phyloP scores from a whole-genome alignment of 2,888 invertebrate species.

The Callyntrura guangdongensis region DNA sequence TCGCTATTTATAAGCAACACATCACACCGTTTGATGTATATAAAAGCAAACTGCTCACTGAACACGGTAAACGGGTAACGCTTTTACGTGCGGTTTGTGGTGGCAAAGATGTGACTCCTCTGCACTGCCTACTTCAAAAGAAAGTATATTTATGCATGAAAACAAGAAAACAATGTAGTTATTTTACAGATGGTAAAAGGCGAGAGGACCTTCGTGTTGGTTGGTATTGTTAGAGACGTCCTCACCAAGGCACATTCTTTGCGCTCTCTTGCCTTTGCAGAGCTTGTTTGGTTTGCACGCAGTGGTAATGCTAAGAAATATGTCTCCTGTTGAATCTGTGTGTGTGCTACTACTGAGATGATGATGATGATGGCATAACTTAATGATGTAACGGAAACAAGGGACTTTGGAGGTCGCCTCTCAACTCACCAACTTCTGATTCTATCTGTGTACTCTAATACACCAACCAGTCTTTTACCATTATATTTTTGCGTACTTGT shows the following conservation, averaged over 20 bases:
- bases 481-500: conserved; percentile 20
- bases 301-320: conserved; percentile 3
- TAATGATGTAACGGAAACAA: conserved; percentile 71
- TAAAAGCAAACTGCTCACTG: conserved; percentile 53
- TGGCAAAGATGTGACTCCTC: conserved; percentile 26
- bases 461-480: too few species aligned
- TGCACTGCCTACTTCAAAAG: neutral
- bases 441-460: conserved; percentile 39
- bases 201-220: conserved; percentile 30
- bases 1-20: neutral
- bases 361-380: conserved; percentile 47
- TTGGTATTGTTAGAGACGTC: conserved; percentile 21
- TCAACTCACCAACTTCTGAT: conserved; percentile 13
- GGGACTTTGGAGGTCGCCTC: conserved; percentile 71
- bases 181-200: conserved; percentile 38
- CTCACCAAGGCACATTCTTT: conserved; percentile 32
- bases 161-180: conserved; percentile 45
- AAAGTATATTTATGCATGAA: neutral
- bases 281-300: neutral
- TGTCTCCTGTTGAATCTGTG: neutral
- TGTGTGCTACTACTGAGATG: neutral
- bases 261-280: neutral
- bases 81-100: conserved; percentile 61
- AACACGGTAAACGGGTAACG: conserved; percentile 63
- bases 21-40: neutral